Conservation (phyloP, 2,113 vertebrate genomes). For the Dinomys branickii region DNA sequence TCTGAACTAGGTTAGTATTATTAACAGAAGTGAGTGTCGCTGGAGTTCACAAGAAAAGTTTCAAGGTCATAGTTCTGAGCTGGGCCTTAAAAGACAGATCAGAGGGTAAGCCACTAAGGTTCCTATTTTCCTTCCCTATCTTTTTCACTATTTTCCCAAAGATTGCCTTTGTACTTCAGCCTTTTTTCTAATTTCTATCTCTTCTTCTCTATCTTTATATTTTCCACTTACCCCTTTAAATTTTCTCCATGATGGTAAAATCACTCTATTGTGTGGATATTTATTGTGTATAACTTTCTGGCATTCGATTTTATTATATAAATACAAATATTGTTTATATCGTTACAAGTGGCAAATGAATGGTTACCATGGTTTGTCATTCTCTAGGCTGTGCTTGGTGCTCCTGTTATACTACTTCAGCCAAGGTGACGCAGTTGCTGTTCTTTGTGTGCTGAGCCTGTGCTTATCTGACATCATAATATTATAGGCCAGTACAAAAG, state of each 20-base stretch:
- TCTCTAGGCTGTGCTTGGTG: not conserved
- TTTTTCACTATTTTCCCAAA: not conserved
- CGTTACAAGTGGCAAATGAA: not conserved
- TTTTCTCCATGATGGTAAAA: not conserved
- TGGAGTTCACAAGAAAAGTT: not conserved
- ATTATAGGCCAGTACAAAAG: not conserved
- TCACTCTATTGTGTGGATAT: not conserved
- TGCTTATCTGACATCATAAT: not conserved
- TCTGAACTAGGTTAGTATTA: not conserved
- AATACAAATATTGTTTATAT: not conserved
- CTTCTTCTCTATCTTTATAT: not conserved
- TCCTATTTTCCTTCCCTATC: not conserved
- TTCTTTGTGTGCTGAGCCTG: not conserved
- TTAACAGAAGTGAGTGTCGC: not conserved
- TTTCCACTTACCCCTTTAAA: not conserved
- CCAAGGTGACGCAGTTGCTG: not conserved
- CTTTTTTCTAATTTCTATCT: not conserved
- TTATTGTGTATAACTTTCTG: not conserved
- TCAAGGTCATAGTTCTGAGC: not conserved
- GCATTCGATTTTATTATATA: not conserved
- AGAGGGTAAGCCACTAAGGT: too few relatives aligned
- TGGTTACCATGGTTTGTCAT: not conserved
- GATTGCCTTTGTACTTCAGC: not conserved
- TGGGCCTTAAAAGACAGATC: not conserved
- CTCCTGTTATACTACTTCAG: not conserved